A percentile compares a stretch with the other conserved stretches of the same genome.
phyloP scores from a whole-genome alignment of 2,113 vertebrate genomes.

The Hylia prasina region DNA sequence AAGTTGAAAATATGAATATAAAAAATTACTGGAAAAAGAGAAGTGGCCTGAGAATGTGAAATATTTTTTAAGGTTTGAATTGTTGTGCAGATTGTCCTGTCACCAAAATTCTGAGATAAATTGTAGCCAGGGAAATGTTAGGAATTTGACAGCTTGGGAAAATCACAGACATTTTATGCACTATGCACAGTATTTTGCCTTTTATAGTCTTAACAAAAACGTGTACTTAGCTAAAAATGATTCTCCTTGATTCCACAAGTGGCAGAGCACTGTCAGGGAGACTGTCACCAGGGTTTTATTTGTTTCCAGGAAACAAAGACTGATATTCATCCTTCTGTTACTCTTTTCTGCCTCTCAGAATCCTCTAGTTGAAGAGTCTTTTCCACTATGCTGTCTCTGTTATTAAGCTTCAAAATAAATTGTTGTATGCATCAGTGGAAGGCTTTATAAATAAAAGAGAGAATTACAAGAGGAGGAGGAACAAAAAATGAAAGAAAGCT shows the following conservation, averaged over 20 bases:
- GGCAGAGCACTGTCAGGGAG: neutral
- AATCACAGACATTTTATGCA: neutral
- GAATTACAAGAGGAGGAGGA: neutral
- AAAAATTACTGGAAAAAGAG: neutral
- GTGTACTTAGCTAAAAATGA: neutral
- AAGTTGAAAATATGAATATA: neutral
- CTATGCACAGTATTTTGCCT: neutral
- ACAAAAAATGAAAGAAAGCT: neutral
- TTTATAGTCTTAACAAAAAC: neutral
- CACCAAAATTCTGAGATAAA: neutral
- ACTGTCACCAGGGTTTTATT: neutral
- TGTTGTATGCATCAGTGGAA: neutral
- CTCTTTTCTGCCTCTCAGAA: neutral
- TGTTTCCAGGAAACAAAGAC: neutral
- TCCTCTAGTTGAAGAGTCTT: neutral
- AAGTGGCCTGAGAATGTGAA: neutral
- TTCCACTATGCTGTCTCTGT: neutral
- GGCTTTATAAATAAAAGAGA: neutral
- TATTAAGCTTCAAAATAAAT: neutral
- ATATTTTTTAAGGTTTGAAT: neutral
- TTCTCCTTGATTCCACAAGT: neutral
- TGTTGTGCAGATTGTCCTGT: neutral
- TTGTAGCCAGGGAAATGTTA: neutral
- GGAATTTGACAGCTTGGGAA: neutral
- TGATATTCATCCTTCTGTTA: neutral